Evolutionary conservation across 2,797 vertebrate genomes (phyloP).

Genomic region (Liparis tanakae): DNA sequence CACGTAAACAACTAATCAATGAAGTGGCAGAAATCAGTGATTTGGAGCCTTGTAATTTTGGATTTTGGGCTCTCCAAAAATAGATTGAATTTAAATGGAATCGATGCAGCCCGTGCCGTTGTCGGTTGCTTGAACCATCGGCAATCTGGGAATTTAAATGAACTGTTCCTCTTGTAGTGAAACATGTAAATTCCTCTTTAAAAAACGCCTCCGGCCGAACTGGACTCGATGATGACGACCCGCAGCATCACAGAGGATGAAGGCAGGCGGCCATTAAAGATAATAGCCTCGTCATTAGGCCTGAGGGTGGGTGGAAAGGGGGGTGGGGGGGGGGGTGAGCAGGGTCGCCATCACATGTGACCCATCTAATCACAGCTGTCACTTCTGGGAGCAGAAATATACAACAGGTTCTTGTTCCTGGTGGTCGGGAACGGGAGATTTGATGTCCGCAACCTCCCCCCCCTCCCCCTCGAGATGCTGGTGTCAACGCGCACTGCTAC

Average conservation of each 20-base stretch:
- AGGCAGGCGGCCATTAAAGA: slow-evolving; percentile 55
- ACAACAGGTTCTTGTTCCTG: slow-evolving; percentile 32
- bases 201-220: slow-evolving; percentile 29
- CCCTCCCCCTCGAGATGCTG: slow-evolving; percentile 30
- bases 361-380: slow-evolving; percentile 59
- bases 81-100: no score
- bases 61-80: no score
- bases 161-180: slow-evolving; percentile 17
- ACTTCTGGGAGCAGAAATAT: slow-evolving; percentile 41
- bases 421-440: slow-evolving; percentile 28
- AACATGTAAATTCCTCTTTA: slow-evolving; percentile 39
- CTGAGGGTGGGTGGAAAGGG: background rate
- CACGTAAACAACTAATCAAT: background rate
- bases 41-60: no score
- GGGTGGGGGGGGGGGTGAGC: background rate
- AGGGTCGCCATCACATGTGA: slow-evolving; percentile 43
- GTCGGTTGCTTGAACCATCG: slow-evolving; percentile 7
- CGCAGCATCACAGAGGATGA: slow-evolving; percentile 39
- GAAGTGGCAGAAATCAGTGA: background rate
- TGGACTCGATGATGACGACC: slow-evolving; percentile 28
- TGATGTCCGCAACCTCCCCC: slow-evolving; percentile 41
- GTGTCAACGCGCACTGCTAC: background rate
- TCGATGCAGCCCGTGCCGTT: background rate
- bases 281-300: slow-evolving; percentile 56
- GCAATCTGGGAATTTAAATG: background rate